These are phyloP conservation scores for Sebastes schlegelii DNA, from an alignment of 2,113 vertebrate genomes.

Conservation along the genomic window DNA sequence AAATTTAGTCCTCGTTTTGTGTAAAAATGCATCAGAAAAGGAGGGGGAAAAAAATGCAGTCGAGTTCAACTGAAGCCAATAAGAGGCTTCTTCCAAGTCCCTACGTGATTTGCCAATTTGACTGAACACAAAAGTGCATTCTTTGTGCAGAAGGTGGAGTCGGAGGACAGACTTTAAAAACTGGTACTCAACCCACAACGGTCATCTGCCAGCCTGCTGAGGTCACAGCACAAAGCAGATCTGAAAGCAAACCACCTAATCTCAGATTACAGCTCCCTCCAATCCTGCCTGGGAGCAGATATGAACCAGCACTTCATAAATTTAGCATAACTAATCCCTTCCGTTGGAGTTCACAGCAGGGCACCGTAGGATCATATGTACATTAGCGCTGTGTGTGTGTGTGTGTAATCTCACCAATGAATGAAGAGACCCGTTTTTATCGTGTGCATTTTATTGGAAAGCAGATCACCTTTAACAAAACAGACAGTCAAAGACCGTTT, in stretches of 20 bases:
- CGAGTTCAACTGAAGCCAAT: no score
- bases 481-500: conserved; percentile 20
- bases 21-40: no score
- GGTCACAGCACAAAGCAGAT: neutral
- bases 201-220: no score
- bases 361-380: neutral
- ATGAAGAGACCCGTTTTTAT: neutral
- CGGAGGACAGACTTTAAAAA: no score
- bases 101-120: no score
- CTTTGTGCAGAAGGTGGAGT: no score
- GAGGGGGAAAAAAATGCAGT: no score
- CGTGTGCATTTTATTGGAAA: conserved; percentile 75
- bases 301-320: neutral
- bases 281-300: neutral
- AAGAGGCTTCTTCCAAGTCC: no score
- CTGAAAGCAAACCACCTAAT: neutral
- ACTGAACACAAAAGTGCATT: no score
- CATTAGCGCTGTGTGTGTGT: neutral
- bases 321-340: neutral
- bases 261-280: neutral
- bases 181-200: no score
- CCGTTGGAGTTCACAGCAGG: neutral
- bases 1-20: no score
- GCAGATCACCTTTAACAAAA: conserved; percentile 63
- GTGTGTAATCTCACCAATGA: neutral